Base-by-base conservation (phyloP, 1,140 invertebrate genomes). In the Pristionchus pacificus region DNA sequence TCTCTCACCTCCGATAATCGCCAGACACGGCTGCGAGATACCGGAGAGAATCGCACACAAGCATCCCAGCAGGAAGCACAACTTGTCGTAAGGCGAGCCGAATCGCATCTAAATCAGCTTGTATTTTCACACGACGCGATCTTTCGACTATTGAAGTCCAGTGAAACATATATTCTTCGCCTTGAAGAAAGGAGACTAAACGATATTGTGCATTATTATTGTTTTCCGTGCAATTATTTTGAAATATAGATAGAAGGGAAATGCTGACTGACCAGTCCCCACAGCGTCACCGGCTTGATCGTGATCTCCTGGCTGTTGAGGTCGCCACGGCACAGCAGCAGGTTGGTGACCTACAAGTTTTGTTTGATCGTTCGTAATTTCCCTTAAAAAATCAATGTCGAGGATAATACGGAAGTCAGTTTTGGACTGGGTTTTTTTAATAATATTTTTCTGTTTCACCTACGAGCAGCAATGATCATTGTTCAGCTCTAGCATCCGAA, bases 61-160 rank as follows among this genome's bases (percentile, higher is more conserved):
- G 28, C 60, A 32, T 15, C 77, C 79, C 31, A 77, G 33, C 10
- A 61, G 38, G 15, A 80, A 55, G 2, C 81, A 59, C 2, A 81
- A 32, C 38, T 74, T 74, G 57, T 80, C 79, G 15, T 61, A 68
- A 65, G 59, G 61, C 2, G 38, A 65, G n/a, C 78, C 79, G 59
- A 77, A 80, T 64, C 79, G 71, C 33, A 77, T 75, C 79, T 80
- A 62, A 66, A 81, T 49, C 19, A 49, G 6, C 38, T 10, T 19
- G 38, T n/a, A n/a, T n/a, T n/a, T n/a, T n/a, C n/a, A n/a, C n/a
- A n/a, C n/a, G n/a, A n/a, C n/a, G n/a, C n/a, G n/a, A n/a, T n/a
- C n/a, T n/a, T n/a, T n/a, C n/a, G n/a, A n/a, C n/a, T n/a, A n/a
- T n/a, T n/a, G n/a, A n/a, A n/a, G n/a, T n/a, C n/a, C n/a, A n/a